A percentile compares a stretch with the other conserved stretches of the same genome.
These are phyloP conservation scores for Planococcus citri DNA, from an alignment of 1,140 invertebrate genomes.

Conservation along the genomic window DNA sequence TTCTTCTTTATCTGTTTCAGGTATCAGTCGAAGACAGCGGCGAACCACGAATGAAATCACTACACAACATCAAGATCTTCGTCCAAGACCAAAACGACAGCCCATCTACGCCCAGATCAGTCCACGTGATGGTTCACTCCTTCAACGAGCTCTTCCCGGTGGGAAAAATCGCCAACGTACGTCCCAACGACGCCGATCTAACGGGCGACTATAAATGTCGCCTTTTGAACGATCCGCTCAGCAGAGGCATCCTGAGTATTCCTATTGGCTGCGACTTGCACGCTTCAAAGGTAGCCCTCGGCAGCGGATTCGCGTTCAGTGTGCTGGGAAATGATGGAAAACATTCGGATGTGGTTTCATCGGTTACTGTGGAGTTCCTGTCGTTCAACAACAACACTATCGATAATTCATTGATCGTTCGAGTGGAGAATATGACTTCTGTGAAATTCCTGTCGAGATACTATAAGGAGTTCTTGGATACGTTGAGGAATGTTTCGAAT, in stretches of 20 bases:
- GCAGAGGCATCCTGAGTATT: slow-evolving; percentile 52
- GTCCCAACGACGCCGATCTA: slow-evolving; percentile 79
- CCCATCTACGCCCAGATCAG: slow-evolving; percentile 68
- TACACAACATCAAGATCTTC: slow-evolving; percentile 59
- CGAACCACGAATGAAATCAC: slow-evolving; percentile 61
- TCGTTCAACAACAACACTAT: slow-evolving; percentile 67
- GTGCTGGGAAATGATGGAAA: slow-evolving; percentile 80
- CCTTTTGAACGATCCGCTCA: slow-evolving; percentile 46
- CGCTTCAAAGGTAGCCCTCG: slow-evolving; percentile 49
- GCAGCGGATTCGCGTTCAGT: slow-evolving; percentile 52
- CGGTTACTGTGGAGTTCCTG: slow-evolving; percentile 66
- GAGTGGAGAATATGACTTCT: slow-evolving; percentile 56
- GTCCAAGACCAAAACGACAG: slow-evolving; percentile 85
- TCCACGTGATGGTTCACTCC: slow-evolving; percentile 65
- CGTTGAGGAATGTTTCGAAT: slow-evolving; percentile 41
- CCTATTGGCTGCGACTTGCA: slow-evolving; percentile 65
- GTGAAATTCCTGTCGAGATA: slow-evolving; percentile 57
- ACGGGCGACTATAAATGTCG: slow-evolving; percentile 77
- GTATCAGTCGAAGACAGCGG: slow-evolving; percentile 84
- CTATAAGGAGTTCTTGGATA: slow-evolving; percentile 58
- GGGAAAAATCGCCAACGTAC: slow-evolving; percentile 77
- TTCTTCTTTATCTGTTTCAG: slow-evolving; percentile 33
- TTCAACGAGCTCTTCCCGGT: slow-evolving; percentile 54
- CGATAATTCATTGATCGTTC: slow-evolving; percentile 64
- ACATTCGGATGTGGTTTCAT: slow-evolving; percentile 70